Percentiles rank a stretch among this genome's conserved stretches.
Evolutionary conservation across 2,888 invertebrate species (phyloP).

Genomic region (Drosophila acutilabella): DNA sequence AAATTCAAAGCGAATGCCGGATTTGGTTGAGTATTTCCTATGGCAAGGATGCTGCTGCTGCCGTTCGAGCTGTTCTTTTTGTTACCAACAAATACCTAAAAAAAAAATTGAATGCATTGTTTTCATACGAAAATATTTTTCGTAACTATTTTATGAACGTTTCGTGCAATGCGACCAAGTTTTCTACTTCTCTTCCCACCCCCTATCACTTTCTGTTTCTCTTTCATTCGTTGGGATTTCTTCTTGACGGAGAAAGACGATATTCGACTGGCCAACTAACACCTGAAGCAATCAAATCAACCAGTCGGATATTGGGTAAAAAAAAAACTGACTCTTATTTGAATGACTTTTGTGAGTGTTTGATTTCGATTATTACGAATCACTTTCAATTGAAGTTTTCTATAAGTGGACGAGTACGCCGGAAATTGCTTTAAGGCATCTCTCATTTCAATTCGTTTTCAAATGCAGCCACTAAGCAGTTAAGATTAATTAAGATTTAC

Average conservation of each 20-base stretch:
- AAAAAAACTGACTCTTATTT: slow-evolving; percentile 8
- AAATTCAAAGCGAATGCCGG: slow-evolving; percentile 68
- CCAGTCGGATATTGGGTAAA: slow-evolving; percentile 21
- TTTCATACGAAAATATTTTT: slow-evolving; percentile 70
- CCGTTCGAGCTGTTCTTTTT: slow-evolving; percentile 65
- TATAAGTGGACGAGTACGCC: neutral
- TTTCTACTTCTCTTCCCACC: slow-evolving; percentile 2
- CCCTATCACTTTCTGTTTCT: neutral
- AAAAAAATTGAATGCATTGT: slow-evolving; percentile 66
- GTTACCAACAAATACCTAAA: slow-evolving; percentile 29
- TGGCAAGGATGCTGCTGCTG: neutral
- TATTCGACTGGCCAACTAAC: slow-evolving; percentile 31
- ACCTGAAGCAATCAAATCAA: slow-evolving; percentile 62
- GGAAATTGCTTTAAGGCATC: slow-evolving; percentile 36
- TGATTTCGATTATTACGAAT: slow-evolving; percentile 69
- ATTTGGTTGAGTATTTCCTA: slow-evolving; percentile 34
- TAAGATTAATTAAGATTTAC: slow-evolving; percentile 22
- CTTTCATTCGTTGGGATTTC: slow-evolving; percentile 18
- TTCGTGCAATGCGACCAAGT: slow-evolving; percentile 30
- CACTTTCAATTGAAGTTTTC: slow-evolving; percentile 46
- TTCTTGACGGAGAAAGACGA: slow-evolving; percentile 21
- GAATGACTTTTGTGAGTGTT: slow-evolving; percentile 65
- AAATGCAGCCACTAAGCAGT: slow-evolving; percentile 16
- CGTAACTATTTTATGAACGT: slow-evolving; percentile 59
- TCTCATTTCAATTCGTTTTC: neutral